Evolutionary conservation across 64 coral and sea anemone species (phyloP).

Genomic region (Actinia tenebrosa): DNA sequence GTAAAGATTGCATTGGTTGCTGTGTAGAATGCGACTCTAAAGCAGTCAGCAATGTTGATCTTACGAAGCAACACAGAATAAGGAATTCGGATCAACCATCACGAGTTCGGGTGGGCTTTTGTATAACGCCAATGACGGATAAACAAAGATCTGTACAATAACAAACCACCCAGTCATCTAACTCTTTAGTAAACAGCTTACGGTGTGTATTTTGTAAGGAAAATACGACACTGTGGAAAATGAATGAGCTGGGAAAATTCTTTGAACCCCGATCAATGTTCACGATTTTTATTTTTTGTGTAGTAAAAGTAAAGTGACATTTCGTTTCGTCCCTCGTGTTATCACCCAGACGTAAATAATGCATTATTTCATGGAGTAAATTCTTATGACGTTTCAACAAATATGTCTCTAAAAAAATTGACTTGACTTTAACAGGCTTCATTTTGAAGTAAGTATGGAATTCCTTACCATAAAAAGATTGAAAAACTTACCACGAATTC

Average conservation of each 20-base stretch:
- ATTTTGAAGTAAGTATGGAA: background rate
- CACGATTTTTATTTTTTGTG: background rate
- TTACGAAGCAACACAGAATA: background rate
- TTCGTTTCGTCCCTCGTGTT: background rate
- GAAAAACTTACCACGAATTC: conserved; percentile 7
- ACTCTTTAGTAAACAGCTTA: conserved; percentile 18
- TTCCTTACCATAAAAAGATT: background rate
- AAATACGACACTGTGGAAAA: background rate
- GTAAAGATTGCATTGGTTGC: conserved; percentile 11
- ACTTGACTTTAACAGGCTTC: background rate
- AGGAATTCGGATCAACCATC: conserved; percentile 1
- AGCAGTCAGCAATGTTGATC: background rate
- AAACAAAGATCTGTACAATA: background rate
- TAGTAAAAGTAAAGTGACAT: background rate
- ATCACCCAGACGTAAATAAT: background rate
- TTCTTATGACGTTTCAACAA: conserved; percentile 3
- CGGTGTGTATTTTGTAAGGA: background rate
- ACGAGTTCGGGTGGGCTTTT: conserved; percentile 3
- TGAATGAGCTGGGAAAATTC: background rate
- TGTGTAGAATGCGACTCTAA: background rate
- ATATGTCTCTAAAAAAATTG: background rate
- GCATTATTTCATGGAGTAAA: background rate
- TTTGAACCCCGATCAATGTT: background rate
- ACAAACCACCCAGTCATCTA: background rate
- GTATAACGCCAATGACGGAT: background rate